These are phyloP conservation scores for Brevimyrus niger DNA, from an alignment of 2,113 vertebrate genomes.

Conservation along the genomic window DNA sequence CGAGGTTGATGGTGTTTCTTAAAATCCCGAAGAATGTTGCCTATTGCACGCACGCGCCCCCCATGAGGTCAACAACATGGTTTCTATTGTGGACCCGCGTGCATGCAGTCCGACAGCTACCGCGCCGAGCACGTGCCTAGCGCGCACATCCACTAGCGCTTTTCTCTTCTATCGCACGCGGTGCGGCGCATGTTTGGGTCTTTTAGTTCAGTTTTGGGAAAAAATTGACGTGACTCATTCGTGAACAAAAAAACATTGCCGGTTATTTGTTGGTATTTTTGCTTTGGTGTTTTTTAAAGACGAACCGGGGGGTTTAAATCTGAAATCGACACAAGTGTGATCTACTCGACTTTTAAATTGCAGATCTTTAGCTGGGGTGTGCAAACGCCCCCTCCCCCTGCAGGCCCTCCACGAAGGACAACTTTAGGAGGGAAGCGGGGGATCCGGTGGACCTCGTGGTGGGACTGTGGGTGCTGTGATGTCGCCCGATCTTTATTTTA, in stretches of 20 bases:
- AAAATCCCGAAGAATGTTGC: background rate
- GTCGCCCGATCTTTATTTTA: background rate
- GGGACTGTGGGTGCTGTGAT: conserved; percentile 24
- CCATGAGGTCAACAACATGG: conserved; percentile 49
- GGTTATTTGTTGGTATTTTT: background rate
- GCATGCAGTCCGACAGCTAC: background rate
- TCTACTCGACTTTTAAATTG: background rate
- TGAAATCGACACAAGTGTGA: background rate
- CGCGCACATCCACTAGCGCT: background rate
- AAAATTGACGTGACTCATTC: background rate
- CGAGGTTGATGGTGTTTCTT: background rate
- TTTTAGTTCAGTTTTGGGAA: background rate
- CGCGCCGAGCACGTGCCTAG: background rate
- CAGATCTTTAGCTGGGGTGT: background rate
- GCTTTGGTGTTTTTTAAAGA: background rate
- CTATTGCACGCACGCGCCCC: conserved; percentile 3
- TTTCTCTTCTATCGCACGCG: background rate
- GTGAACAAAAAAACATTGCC: background rate
- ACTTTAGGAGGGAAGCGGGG: background rate
- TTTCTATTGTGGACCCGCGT: conserved; percentile 23
- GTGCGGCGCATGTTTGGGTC: background rate
- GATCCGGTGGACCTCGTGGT: conserved; percentile 52
- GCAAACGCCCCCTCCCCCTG: background rate
- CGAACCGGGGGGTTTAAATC: background rate
- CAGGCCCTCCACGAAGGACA: background rate